phyloP scores from a whole-genome alignment of 2,888 invertebrate species.

The Ganaspis brasiliensis region DNA sequence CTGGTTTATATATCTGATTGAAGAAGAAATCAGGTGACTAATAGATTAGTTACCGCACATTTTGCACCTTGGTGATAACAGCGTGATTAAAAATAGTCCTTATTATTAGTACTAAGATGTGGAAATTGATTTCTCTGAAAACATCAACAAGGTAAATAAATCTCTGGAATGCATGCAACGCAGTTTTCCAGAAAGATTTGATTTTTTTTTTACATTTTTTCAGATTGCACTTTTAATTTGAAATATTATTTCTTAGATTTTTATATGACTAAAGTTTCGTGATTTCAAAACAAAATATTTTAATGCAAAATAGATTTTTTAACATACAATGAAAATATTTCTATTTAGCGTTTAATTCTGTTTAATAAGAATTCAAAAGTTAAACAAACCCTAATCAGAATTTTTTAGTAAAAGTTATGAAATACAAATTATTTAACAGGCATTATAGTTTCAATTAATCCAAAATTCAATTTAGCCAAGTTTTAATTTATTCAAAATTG shows the following conservation, averaged over 20 bases:
- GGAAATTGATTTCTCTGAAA: background rate
- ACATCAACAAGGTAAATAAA: slow-evolving; percentile 19
- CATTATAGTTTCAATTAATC: too few species aligned
- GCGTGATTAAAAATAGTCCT: slow-evolving; percentile 13
- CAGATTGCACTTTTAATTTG: background rate
- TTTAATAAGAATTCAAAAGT: too few species aligned
- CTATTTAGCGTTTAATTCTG: too few species aligned
- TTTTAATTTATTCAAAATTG: too few species aligned
- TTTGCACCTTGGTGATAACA: slow-evolving; percentile 36
- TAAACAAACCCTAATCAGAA: too few species aligned
- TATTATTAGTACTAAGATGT: slow-evolving; percentile 17
- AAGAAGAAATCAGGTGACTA: slow-evolving; percentile 40
- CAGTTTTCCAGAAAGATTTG: background rate
- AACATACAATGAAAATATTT: too few species aligned
- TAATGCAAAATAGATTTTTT: too few species aligned
- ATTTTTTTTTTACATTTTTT: background rate
- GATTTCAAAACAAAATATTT: background rate
- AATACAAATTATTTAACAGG: too few species aligned
- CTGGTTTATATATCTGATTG: slow-evolving; percentile 35
- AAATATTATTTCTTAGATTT: background rate
- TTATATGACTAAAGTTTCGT: background rate
- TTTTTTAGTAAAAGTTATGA: too few species aligned
- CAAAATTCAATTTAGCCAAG: too few species aligned
- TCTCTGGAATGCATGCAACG: background rate
- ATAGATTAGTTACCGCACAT: background rate